Evolutionary conservation across 2,113 vertebrate genomes (phyloP).

Genomic region (Lamprologus speciosus): DNA sequence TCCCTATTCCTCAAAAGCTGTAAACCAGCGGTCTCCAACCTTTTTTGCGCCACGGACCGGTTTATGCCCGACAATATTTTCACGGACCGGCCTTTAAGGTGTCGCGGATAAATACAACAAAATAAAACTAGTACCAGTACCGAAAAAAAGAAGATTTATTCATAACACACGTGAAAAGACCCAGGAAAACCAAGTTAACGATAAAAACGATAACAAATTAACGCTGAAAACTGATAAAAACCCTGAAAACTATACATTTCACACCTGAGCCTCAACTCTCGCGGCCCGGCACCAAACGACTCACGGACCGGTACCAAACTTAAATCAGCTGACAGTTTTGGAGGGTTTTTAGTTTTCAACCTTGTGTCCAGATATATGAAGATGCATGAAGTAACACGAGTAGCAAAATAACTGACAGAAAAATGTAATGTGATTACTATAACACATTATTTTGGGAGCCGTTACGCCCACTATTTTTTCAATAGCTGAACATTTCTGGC

Average conservation of each 20-base stretch:
- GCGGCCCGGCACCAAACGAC: fast-evolving
- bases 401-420: neutral
- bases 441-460: neutral
- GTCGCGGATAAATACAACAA: too few relatives aligned
- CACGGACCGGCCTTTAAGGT: fast-evolving
- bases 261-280: fast-evolving
- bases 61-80: too few relatives aligned
- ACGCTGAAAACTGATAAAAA: fast-evolving
- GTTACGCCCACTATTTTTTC: neutral
- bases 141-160: too few relatives aligned
- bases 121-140: too few relatives aligned
- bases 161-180: fast-evolving
- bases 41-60: fast-evolving
- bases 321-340: neutral
- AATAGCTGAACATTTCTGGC: neutral
- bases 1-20: neutral
- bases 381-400: neutral
- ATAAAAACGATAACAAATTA: fast-evolving
- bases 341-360: neutral
- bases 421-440: neutral
- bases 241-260: too few relatives aligned
- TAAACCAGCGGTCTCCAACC: fast-evolving
- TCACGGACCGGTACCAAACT: too few relatives aligned
- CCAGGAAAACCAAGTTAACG: fast-evolving
- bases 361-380: neutral